Conservation (phyloP, 2,113 vertebrate genomes). For the Thermophis baileyi region DNA sequence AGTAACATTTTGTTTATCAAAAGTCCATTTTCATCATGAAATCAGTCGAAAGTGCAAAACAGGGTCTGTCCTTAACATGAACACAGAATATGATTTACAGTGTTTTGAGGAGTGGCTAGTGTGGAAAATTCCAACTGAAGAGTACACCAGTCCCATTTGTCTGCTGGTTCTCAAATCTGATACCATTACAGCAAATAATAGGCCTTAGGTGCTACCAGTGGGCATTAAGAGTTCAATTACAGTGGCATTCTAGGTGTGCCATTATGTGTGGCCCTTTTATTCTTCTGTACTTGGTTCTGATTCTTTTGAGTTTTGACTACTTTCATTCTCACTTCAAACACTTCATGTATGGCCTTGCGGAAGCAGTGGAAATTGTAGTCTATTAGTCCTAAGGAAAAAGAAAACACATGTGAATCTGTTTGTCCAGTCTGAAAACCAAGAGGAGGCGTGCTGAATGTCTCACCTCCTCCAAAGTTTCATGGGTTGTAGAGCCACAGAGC, state of each 20-base stretch:
- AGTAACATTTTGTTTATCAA: slow-evolving; percentile 67
- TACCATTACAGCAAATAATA: slow-evolving; percentile 37
- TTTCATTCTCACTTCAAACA: slow-evolving; percentile 90
- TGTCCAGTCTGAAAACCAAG: neutral
- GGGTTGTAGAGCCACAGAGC: neutral
- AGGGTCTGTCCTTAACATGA: slow-evolving; percentile 64
- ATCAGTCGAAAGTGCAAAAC: slow-evolving; percentile 74
- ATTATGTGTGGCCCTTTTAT: slow-evolving; percentile 75
- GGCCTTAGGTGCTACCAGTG: slow-evolving; percentile 31
- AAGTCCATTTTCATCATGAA: slow-evolving; percentile 69
- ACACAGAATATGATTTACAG: slow-evolving; percentile 69
- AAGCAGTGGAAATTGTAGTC: slow-evolving; percentile 98
- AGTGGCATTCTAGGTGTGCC: slow-evolving; percentile 71
- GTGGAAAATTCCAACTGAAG: slow-evolving; percentile 36
- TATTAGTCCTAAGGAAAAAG: slow-evolving; percentile 79
- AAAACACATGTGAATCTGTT: slow-evolving; percentile 16
- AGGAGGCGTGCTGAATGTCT: neutral
- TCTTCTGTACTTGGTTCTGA: slow-evolving; percentile 81
- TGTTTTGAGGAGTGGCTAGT: slow-evolving; percentile 49
- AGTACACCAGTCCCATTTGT: slow-evolving; percentile 47
- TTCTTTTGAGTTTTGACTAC: slow-evolving; percentile 85
- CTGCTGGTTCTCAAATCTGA: slow-evolving; percentile 56
- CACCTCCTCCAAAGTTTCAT: neutral
- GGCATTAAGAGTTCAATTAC: slow-evolving; percentile 49
- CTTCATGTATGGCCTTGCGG: slow-evolving; percentile 93